Conservation (phyloP, 1,140 invertebrate species). For the Drosophila ohnishii region DNA sequence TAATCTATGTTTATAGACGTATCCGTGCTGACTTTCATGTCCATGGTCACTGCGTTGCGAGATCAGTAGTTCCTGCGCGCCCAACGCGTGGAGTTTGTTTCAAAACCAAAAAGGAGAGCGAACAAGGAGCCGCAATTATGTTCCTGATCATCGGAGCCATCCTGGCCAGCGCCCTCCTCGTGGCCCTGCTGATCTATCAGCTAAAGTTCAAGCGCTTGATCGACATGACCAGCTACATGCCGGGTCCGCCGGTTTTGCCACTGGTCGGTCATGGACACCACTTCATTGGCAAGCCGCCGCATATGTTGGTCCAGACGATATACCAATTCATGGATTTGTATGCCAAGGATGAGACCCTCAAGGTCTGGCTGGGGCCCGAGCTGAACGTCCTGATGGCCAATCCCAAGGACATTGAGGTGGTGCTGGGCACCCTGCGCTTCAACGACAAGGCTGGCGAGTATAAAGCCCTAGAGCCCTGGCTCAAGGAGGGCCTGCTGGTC, state of each 20-base stretch:
- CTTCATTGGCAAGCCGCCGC: slow-evolving; percentile 62
- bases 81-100: background rate
- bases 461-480: slow-evolving; percentile 88
- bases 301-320: slow-evolving; percentile 42
- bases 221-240: slow-evolving; percentile 63
- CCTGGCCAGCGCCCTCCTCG: slow-evolving; percentile 53
- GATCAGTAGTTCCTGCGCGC: slow-evolving; percentile 5
- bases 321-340: slow-evolving; percentile 44
- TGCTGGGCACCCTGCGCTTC: slow-evolving; percentile 63
- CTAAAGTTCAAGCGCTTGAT: slow-evolving; percentile 71
- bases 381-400: slow-evolving; percentile 66
- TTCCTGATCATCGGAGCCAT: slow-evolving; percentile 54
- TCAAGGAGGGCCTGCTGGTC: slow-evolving; percentile 88
- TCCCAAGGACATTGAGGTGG: slow-evolving; percentile 69
- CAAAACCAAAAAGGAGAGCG: too few relatives aligned
- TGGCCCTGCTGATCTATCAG: slow-evolving; percentile 61
- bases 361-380: slow-evolving; percentile 76
- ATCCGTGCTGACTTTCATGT: slow-evolving; percentile 9
- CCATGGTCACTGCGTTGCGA: background rate
- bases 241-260: slow-evolving; percentile 60
- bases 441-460: slow-evolving; percentile 84
- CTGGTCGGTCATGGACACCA: slow-evolving; percentile 73
- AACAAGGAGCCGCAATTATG: slow-evolving; percentile 25
- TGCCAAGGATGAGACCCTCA: slow-evolving; percentile 83
- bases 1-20: slow-evolving; percentile 9